Evolutionary conservation across 2,888 invertebrate species (phyloP), one percentile per base, ranked within the genome.

Genomic region (Athalia rosae): DNA sequence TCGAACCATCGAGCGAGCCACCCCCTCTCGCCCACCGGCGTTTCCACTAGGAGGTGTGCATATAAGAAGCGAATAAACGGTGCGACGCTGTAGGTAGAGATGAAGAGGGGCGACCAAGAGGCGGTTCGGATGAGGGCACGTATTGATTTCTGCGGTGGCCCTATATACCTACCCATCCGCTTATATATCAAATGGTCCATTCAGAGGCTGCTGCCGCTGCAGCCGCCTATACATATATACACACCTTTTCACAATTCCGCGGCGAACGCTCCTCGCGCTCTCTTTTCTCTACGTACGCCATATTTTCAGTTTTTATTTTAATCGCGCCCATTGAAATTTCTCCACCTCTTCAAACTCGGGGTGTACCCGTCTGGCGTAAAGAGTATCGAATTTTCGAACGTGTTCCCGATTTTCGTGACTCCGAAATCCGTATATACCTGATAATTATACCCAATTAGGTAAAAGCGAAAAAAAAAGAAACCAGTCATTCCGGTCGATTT

Each of bases 161-260:
- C 47, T 61, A 11, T 28, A 28, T 74, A 59, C 74, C 62, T 59
- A 59, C 74, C 62, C 59, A 59, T 74, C 47, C 74, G 61, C 15
- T 61, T 59, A 62, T 74, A 74, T 62, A 74, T 74, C 74, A 74
- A 74, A 74, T 56, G 74, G 66, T 64, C 76, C 74, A 47, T 74
- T 71, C 77, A 50, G 77, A 77, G 79, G 78, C 78, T 77, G 79
- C 78, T 74, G 78, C 76, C 79, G 73, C 77, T 71, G 67, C 67
- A 67, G 67, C 41, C 67, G 67, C 28, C 15, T 67, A 28, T 67
- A 67, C 28, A 56, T 56, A 4, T 41, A 62, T 41, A 41, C 8
- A 58, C 58, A 71, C 71, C 71, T 71, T 58, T 71, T 45, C 71
- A 71, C 71, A 58, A 58, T 58, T 13, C 7, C 56, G 11, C 4